Conservation (phyloP, 1,140 invertebrate species). For the Drosophila persimilis region DNA sequence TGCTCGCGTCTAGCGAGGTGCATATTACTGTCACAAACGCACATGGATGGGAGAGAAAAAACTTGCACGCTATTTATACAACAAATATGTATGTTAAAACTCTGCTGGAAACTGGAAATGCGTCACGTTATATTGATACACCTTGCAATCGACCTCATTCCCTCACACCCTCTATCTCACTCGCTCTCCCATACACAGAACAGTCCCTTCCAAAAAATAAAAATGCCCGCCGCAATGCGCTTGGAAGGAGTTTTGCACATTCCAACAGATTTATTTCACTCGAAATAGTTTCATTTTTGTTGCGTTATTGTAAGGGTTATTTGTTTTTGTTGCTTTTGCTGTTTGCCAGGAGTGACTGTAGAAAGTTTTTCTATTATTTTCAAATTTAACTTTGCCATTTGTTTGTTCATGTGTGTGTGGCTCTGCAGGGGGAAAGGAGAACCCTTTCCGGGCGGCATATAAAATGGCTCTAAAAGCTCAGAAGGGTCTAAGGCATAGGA, state of each 20-base stretch:
- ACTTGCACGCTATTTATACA: too few species aligned
- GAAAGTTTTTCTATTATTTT: constrained; percentile 82
- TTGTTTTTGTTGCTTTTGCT: constrained; percentile 33
- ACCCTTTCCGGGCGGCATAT: background rate
- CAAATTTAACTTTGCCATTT: constrained; percentile 82
- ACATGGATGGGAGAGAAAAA: too few species aligned
- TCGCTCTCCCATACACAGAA: too few species aligned
- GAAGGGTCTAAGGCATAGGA: constrained; percentile 14
- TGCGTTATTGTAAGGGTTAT: constrained; percentile 73
- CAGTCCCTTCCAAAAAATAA: constrained; percentile 3
- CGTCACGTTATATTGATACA: too few species aligned
- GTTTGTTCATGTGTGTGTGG: constrained; percentile 58
- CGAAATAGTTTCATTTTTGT: constrained; percentile 80
- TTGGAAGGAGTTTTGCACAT: constrained; percentile 75
- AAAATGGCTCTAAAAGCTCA: background rate
- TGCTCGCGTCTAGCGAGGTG: too few species aligned
- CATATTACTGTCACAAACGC: too few species aligned
- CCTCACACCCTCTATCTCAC: background rate
- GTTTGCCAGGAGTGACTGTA: constrained; percentile 65
- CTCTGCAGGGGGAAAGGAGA: background rate
- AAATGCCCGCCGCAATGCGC: constrained; percentile 75
- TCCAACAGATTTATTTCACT: constrained; percentile 82
- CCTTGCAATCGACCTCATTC: background rate
- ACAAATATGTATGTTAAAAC: too few species aligned
- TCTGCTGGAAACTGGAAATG: too few species aligned